These are phyloP conservation scores for Pipa parva DNA, from an alignment of 2,113 vertebrate genomes.

Conservation along the genomic window DNA sequence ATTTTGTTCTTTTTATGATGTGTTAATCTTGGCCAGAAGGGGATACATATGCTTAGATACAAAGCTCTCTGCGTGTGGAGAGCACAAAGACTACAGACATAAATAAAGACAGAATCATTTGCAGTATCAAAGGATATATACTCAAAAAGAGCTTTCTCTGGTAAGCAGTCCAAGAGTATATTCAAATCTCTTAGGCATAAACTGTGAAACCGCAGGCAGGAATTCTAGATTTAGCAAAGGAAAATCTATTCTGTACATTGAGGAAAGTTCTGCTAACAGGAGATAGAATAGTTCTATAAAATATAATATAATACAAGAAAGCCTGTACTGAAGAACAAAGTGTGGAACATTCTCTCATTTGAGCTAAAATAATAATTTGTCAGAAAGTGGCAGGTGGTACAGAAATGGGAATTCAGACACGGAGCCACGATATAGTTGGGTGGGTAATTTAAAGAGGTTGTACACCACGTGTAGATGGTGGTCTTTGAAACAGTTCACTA, in stretches of 20 bases:
- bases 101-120: constrained; percentile 10
- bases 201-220: constrained; percentile 12
- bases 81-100: too few relatives aligned
- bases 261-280: neutral
- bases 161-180: neutral
- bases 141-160: constrained; percentile 7
- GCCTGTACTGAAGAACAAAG: neutral
- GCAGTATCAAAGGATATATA: constrained; percentile 13
- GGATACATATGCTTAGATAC: too few relatives aligned
- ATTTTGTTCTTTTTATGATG: too few relatives aligned
- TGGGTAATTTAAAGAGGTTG: too few relatives aligned
- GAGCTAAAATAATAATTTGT: too few relatives aligned
- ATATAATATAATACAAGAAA: neutral
- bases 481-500: too few relatives aligned
- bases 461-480: too few relatives aligned
- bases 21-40: too few relatives aligned
- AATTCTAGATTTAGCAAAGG: neutral
- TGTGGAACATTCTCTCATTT: neutral
- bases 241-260: neutral
- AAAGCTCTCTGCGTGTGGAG: too few relatives aligned
- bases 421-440: too few relatives aligned
- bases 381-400: too few relatives aligned
- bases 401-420: too few relatives aligned
- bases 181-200: constrained; percentile 13
- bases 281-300: neutral